Evolutionary conservation across 2,113 vertebrate genomes (phyloP), one percentile per base, ranked within the genome.

Genomic region (Equus przewalskii): DNA sequence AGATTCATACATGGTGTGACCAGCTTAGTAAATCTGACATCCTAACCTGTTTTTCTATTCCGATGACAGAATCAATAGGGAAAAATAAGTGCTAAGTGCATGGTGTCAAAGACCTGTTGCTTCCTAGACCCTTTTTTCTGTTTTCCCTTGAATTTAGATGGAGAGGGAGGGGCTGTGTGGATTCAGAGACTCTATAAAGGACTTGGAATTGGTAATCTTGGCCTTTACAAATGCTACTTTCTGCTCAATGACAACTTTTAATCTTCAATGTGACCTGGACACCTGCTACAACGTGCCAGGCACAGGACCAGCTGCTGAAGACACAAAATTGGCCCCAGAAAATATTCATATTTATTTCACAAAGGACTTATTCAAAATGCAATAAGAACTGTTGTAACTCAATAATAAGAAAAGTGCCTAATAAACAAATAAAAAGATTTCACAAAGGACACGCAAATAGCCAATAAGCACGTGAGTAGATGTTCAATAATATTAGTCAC

Each of bases 1-100:
- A 41, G 36, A 41, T 41, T 3, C 3, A 41, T 41, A 41, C 36
- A 41, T 41, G 36, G 36, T 41, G 0, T 99, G 36, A 41, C 36
- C 60, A 12, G 44, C n/a, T 85, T 33, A 70, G 73, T 30, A 79
- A 78, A 72, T 41, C 18, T 70, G 56, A 79, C 51, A 65, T 36
- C 78, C 36, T 86, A 70, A 30, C 36, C 3, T 18, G 75, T 28
- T 28, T 82, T 84, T 16, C 56, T 44, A 14, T 22, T 94, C 51
- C 58, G 80, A 56, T 41, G 21, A 56, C 11, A 78, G 41, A 79
- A 85, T 49, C 15, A 89, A 33, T 44, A 58, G 12, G 1, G 7
- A 91, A 14, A 89, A 78, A 15, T 46, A 73, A 85, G 44, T 46
- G 14, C 5, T 13, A 13, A 41, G 11, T 54, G 10, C 7, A 4